Base-by-base conservation (phyloP, 2,888 invertebrate genomes). In the Erebia aethiops region DNA sequence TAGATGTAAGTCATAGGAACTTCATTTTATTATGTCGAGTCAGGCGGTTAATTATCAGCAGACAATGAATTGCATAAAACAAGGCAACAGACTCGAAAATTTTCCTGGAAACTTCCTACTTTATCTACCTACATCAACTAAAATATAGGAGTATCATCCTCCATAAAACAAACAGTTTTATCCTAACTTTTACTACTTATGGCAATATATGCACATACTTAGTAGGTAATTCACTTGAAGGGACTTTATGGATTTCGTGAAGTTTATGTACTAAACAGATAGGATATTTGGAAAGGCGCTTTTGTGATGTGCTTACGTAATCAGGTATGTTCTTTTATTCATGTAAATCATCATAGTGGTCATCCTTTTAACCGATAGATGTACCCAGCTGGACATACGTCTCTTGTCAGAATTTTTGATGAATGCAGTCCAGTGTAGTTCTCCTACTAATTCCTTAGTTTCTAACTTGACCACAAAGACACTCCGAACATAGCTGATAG, bases 41-140 rank as follows among this genome's bases (percentile, higher is more conserved):
- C 92, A 92, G 88, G 80, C 82, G 83, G 89, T 89, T 91, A 90
- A 91, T 92, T 91, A 91, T 84, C 83, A 80, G 82, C 85, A 84
- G 87, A 88, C 87, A 89, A 88, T 90, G 89, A 91, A 82, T 89
- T 85, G 87, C 85, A 79, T 80, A 87, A 73, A 72, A 65, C 16
- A 16, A 21, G 46, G 49, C 46, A 57, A 49, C 35, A 16, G 21
- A 26, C 26, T 49, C 21, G 49, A 58, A 58, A 67, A 49, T 58
- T 26, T 54, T 9, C 54, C 18, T 46, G 46, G 14, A 54, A 43
- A 66, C 46, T 66, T 49, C 18, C 21, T 58, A 57, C 43, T 57
- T 49, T 18, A 41, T 54, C 9, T 52, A 64, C 35, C 9, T 52
- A 64, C 35, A 41, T 64, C 13, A 54, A 41, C 49, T 52, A 41